phyloP scores from a whole-genome alignment of 2,888 invertebrate species.

The Andrena fulva region DNA sequence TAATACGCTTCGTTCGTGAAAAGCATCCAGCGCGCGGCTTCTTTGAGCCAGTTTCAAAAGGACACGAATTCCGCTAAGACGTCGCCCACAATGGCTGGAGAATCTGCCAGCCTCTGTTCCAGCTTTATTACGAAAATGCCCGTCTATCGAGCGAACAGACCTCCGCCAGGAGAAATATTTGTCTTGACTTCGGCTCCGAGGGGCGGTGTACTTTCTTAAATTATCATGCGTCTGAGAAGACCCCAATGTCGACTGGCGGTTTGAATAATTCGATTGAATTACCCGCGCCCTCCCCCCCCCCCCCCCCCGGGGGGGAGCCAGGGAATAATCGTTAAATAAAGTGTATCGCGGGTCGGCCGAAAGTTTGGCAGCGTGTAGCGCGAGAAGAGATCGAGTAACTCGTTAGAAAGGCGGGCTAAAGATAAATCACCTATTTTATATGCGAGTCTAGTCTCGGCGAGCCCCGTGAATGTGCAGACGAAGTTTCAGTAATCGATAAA shows the following conservation, averaged over 20 bases:
- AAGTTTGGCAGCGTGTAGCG: slow-evolving; percentile 45
- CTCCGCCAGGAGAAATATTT: slow-evolving; percentile 25
- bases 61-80: slow-evolving; percentile 47
- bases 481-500: slow-evolving; percentile 66
- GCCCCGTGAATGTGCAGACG: slow-evolving; percentile 37
- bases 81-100: slow-evolving; percentile 37
- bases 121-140: slow-evolving; percentile 34
- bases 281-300: neutral
- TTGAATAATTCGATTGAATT: slow-evolving; percentile 13
- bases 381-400: slow-evolving; percentile 49
- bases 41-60: slow-evolving; percentile 47
- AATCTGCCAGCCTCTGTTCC: slow-evolving; percentile 11
- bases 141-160: slow-evolving; percentile 9
- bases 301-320: neutral
- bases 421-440: slow-evolving; percentile 70
- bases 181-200: neutral
- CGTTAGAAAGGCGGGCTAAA: slow-evolving; percentile 53
- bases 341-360: neutral
- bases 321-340: slow-evolving; percentile 42
- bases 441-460: slow-evolving; percentile 38
- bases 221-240: neutral
- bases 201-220: neutral
- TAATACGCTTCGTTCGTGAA: slow-evolving; percentile 55
- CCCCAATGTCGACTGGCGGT: too few relatives aligned
- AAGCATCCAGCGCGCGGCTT: slow-evolving; percentile 28